Conservation (phyloP, 2,888 invertebrate genomes). For the Cryptocheilus praepositus region DNA sequence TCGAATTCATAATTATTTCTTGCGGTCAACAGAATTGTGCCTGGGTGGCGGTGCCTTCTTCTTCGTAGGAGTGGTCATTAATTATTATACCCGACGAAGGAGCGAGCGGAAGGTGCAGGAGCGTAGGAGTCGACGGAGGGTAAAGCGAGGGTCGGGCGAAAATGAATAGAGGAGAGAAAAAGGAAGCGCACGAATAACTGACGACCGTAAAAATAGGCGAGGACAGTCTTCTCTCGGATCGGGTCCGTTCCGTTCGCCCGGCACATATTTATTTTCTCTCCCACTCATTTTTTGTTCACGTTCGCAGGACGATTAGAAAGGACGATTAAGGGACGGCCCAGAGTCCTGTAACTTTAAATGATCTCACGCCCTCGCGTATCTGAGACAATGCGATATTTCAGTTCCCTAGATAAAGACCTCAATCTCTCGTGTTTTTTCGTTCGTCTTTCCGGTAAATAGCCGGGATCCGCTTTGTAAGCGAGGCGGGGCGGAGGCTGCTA, state of each 20-base stretch:
- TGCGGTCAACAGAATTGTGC: slow-evolving; percentile 52
- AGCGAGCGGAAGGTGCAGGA: slow-evolving; percentile 27
- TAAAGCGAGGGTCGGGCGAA: slow-evolving; percentile 20
- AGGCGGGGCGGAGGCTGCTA: slow-evolving; percentile 41
- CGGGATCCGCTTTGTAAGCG: slow-evolving; percentile 27
- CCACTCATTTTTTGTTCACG: neutral
- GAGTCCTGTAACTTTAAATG: neutral
- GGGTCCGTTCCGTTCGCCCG: slow-evolving; percentile 21
- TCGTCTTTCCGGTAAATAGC: neutral
- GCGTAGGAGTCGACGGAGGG: slow-evolving; percentile 23
- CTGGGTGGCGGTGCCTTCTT: slow-evolving; percentile 61
- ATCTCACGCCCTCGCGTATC: neutral
- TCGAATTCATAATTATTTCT: slow-evolving; percentile 61
- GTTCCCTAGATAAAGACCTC: too few species aligned
- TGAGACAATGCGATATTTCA: too few species aligned
- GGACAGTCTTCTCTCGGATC: slow-evolving; percentile 43
- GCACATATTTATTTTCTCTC: too few species aligned
- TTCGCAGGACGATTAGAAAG: neutral
- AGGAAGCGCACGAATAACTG: slow-evolving; percentile 40
- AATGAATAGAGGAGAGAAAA: slow-evolving; percentile 49
- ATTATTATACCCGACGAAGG: slow-evolving; percentile 57
- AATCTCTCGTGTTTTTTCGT: neutral
- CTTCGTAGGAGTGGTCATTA: slow-evolving; percentile 57
- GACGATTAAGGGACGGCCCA: neutral
- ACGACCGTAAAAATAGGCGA: slow-evolving; percentile 47